Base-by-base conservation (phyloP, 1,140 invertebrate species). In the Pseudomyrmex sp. region DNA sequence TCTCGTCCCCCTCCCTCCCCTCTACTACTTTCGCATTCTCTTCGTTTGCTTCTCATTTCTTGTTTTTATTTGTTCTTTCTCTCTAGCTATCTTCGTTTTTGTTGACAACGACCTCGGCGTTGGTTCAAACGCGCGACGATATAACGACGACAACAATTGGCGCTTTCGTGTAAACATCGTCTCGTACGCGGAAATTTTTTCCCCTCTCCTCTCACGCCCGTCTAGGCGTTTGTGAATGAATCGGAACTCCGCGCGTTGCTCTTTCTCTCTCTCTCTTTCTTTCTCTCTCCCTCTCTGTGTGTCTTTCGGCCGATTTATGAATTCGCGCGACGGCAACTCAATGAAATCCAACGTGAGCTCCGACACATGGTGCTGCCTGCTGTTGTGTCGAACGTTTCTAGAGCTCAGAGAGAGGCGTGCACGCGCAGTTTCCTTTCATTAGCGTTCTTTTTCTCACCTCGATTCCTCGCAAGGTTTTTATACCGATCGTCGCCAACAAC, bases 1-100 rank as follows among this genome's bases (percentile, higher is more conserved):
- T 23, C 77, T 83, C 26, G 26, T 68, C 20, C 61, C 79, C 84
- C 70, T 83, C 85, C 90, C 88, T 89, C 62, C 89, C 83, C 85
- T 89, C 13, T 23, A 10, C 74, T 50, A 10, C 74, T 50, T 54
- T 69, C 18, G 20, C 10, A 2, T 5, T 4, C 1, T 35, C 8
- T 13, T 13, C 13, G 1, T 9, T 4, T 54, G 44, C 8, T 23
- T 5, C 13, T 75, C 13, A 56, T n/a, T 9, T 56, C 66, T n/a
- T 68, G 62, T 68, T 70, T 69, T 79, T 59, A 23, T 79, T 35
- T 79, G 13, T 69, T 58, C 13, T 18, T 20, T 61, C 58, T 26
- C 12, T 61, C 20, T 26, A 35, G 35, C 20, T 26, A 46, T 50
- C n/a, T 9, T 48, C 35, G 63, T 52, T 69, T 68, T 69, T 79